Percentiles rank a stretch among this genome's conserved stretches.
phyloP scores from a whole-genome alignment of 2,113 vertebrate genomes.

The Seriola dumerili region DNA sequence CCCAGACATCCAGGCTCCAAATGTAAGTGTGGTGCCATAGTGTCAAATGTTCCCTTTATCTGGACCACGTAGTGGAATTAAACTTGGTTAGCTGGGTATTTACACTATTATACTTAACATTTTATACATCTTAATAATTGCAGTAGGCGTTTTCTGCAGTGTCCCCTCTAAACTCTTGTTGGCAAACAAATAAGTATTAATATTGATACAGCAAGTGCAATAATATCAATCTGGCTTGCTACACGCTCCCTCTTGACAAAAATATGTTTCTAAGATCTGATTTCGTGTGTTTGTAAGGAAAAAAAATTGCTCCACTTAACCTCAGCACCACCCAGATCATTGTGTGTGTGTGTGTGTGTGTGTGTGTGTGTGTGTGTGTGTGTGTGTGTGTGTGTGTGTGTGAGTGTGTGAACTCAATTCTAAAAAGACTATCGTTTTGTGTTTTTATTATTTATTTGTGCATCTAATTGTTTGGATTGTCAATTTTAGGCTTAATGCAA shows the following conservation, averaged over 20 bases:
- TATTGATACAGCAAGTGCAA: neutral
- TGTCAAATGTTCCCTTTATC: slow-evolving; percentile 21
- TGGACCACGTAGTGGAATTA: slow-evolving; percentile 29
- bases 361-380: slow-evolving; percentile 2
- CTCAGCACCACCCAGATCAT: slow-evolving; percentile 33
- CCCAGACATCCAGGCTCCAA: slow-evolving; percentile 90
- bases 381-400: neutral
- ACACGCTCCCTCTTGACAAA: neutral
- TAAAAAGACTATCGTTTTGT: slow-evolving; percentile 20
- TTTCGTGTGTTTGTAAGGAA: neutral
- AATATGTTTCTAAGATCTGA: neutral
- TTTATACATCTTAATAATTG: neutral
- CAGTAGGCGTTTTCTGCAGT: neutral
- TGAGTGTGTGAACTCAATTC: slow-evolving; percentile 61
- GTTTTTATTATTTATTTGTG: neutral
- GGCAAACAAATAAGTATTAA: neutral
- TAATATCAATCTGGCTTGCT: neutral
- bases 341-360: neutral
- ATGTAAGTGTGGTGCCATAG: slow-evolving; percentile 86
- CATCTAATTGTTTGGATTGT: neutral
- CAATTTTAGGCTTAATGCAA: neutral
- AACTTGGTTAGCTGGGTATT: neutral
- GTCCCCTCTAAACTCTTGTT: neutral
- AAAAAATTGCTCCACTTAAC: slow-evolving; percentile 8
- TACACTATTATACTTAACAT: neutral